Percentiles rank a stretch among this genome's conserved stretches.
These are phyloP conservation scores for Phymorhynchus buccinoides DNA, from an alignment of 1,140 invertebrate species.

Conservation along the genomic window DNA sequence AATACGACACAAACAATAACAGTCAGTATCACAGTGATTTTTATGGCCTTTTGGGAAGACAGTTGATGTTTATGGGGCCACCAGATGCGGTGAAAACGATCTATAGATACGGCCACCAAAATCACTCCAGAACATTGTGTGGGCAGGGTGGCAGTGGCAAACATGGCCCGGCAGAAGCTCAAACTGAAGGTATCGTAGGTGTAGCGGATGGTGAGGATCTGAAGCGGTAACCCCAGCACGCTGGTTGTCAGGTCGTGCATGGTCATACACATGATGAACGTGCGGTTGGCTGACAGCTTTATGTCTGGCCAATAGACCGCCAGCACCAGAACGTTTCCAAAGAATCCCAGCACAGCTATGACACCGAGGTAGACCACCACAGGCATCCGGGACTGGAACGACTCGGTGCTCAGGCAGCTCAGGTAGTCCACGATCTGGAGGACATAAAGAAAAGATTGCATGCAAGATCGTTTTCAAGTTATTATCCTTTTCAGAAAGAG, in stretches of 20 bases:
- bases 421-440: background rate
- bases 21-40: background rate
- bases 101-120: conserved; percentile 43
- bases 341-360: conserved; percentile 47
- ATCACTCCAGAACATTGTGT: conserved; percentile 35
- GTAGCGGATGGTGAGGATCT: conserved; percentile 60
- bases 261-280: conserved; percentile 60
- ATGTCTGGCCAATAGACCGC: conserved; percentile 54
- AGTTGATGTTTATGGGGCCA: conserved; percentile 29
- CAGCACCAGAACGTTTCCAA: conserved; percentile 54
- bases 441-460: background rate
- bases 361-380: background rate
- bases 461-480: background rate
- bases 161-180: conserved; percentile 44
- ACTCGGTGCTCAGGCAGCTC: background rate
- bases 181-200: conserved; percentile 44
- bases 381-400: background rate
- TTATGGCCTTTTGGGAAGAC: background rate
- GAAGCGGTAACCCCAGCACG: conserved; percentile 60
- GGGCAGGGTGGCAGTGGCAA: conserved; percentile 34
- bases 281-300: conserved; percentile 50
- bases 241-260: conserved; percentile 61
- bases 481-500: background rate
- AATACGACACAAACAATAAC: background rate
- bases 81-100: conserved; percentile 44